phyloP scores from a whole-genome alignment of 2,797 vertebrate genomes.

The Peromyscus nudipes region DNA sequence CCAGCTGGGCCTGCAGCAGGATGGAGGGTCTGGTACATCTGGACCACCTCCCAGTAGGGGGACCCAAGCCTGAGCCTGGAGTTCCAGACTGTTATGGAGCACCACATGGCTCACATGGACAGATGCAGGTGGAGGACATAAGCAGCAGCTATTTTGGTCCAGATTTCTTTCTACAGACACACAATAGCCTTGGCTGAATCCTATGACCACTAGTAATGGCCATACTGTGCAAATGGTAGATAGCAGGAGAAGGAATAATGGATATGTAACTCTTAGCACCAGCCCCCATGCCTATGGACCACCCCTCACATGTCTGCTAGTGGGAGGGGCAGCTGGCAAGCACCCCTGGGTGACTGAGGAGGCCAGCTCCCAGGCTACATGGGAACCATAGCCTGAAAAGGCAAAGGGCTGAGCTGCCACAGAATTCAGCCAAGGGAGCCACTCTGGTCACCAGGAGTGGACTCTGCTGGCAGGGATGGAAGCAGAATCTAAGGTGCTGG shows the following conservation, averaged over 20 bases:
- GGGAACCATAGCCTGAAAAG: neutral
- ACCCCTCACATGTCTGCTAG: neutral
- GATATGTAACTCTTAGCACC: conserved; percentile 24
- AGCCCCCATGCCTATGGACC: neutral
- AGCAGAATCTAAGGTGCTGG: neutral
- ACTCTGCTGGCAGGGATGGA: neutral
- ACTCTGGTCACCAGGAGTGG: neutral
- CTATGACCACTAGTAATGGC: neutral
- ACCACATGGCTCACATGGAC: neutral
- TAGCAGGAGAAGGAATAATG: neutral
- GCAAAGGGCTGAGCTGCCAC: neutral
- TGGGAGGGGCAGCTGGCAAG: neutral
- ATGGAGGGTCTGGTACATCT: neutral
- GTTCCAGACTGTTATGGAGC: neutral
- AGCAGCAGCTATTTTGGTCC: neutral
- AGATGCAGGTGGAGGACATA: neutral
- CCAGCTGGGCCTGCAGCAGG: neutral
- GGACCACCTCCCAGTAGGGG: neutral
- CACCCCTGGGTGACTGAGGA: neutral
- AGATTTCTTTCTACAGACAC: neutral
- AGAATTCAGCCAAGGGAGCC: neutral
- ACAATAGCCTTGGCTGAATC: neutral
- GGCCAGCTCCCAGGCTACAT: neutral
- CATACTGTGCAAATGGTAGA: neutral
- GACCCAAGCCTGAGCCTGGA: neutral